A percentile compares a stretch with the other conserved stretches of the same genome.
Evolutionary conservation across 1,140 invertebrate genomes (phyloP).

Genomic region (Drosophila parvula): DNA sequence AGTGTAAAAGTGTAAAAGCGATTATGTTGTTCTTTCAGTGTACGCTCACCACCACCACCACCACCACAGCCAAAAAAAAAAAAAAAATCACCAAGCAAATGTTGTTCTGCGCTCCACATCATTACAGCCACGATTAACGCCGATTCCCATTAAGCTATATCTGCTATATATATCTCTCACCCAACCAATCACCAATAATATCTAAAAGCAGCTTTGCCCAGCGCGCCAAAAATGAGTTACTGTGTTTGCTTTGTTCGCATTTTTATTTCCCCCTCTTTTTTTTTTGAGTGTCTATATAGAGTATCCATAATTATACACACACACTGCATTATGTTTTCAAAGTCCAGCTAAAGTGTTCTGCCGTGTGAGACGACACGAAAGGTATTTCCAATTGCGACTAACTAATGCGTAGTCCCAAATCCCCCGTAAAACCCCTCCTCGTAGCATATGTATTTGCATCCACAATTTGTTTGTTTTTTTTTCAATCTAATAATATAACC

Average conservation of each 20-base stretch:
- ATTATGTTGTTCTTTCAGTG: slow-evolving; percentile 82
- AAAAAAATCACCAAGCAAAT: slow-evolving; percentile 48
- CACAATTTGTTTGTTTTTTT: slow-evolving; percentile 28
- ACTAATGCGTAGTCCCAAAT: slow-evolving; percentile 28
- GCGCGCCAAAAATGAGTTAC: slow-evolving; percentile 39
- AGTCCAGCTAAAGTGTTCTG: slow-evolving; percentile 44
- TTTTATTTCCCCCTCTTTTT: slow-evolving; percentile 36
- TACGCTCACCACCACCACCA: slow-evolving; percentile 61
- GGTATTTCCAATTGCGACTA: slow-evolving; percentile 49
- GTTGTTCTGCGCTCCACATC: slow-evolving; percentile 75
- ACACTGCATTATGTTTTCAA: slow-evolving; percentile 39
- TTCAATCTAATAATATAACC: slow-evolving; percentile 8
- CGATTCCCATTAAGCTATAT: slow-evolving; percentile 67
- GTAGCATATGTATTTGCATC: slow-evolving; percentile 38
- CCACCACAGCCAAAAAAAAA: too few relatives aligned
- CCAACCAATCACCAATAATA: slow-evolving; percentile 22
- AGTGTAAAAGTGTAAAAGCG: slow-evolving; percentile 81
- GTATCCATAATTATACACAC: slow-evolving; percentile 32
- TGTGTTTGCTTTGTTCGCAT: slow-evolving; percentile 34
- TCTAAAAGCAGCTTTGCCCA: slow-evolving; percentile 41
- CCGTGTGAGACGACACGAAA: slow-evolving; percentile 34
- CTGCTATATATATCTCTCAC: slow-evolving; percentile 42
- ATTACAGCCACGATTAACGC: slow-evolving; percentile 70
- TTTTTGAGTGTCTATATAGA: slow-evolving; percentile 53
- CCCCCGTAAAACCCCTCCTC: not conserved